A percentile compares a stretch with the other conserved stretches of the same genome.
Conservation (phyloP, 1,140 invertebrate species). For the Branchinecta lindahli region DNA sequence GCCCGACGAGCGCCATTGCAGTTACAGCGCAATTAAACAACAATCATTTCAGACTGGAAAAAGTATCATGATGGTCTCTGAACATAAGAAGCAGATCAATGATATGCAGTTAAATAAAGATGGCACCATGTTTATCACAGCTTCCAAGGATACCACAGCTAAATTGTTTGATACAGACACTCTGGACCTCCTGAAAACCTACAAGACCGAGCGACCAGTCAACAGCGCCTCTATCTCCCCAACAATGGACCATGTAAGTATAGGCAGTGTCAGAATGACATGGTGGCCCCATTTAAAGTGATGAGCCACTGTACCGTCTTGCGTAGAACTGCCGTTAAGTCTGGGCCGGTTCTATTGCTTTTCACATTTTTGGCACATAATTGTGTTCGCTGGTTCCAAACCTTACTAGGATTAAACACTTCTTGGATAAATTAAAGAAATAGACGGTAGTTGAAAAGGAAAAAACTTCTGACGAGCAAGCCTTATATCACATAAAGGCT, state of each 20-base stretch:
- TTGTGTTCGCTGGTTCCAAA: too few species aligned
- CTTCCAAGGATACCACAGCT: slow-evolving; percentile 83
- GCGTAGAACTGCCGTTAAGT: too few species aligned
- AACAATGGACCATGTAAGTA: slow-evolving; percentile 68
- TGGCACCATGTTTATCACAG: slow-evolving; percentile 88
- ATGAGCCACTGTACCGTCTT: neutral
- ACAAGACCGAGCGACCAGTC: slow-evolving; percentile 88
- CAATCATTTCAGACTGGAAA: slow-evolving; percentile 45
- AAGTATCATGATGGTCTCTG: slow-evolving; percentile 52
- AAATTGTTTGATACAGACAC: slow-evolving; percentile 81
- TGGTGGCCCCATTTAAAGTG: neutral
- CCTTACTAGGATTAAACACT: too few species aligned
- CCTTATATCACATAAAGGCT: too few species aligned
- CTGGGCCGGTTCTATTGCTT: too few species aligned
- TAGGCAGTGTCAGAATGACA: neutral
- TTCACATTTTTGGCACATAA: too few species aligned
- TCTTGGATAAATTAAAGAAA: too few species aligned
- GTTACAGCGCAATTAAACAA: too few species aligned
- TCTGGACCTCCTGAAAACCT: slow-evolving; percentile 73
- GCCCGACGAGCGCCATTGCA: too few species aligned
- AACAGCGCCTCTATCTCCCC: slow-evolving; percentile 94
- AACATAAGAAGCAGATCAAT: slow-evolving; percentile 74
- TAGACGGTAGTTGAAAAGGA: too few species aligned
- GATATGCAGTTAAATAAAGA: slow-evolving; percentile 91
- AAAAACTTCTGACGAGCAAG: too few species aligned